phyloP scores from a whole-genome alignment of 2,888 invertebrate species.

The Rotaria macrura region DNA sequence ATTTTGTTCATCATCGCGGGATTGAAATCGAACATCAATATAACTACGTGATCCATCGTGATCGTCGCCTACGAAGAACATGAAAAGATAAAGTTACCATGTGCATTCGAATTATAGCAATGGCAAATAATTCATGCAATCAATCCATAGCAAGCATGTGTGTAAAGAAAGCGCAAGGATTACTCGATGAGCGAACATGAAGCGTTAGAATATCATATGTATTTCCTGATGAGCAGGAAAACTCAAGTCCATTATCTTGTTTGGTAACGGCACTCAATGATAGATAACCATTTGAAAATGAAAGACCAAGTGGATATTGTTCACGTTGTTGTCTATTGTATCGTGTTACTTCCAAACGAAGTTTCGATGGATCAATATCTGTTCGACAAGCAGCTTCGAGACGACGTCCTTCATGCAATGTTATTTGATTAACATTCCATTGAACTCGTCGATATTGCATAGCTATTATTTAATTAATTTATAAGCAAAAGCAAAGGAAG shows the following conservation, averaged over 20 bases:
- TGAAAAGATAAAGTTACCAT: no score
- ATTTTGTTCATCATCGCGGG: background rate
- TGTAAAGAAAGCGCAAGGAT: background rate
- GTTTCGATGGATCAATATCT: background rate
- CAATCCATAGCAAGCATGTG: background rate
- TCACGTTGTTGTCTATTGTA: background rate
- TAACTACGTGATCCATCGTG: background rate
- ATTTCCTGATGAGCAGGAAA: background rate
- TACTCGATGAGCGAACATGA: background rate
- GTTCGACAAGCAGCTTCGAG: background rate
- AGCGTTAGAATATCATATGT: background rate
- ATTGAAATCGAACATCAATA: background rate
- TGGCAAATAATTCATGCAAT: background rate
- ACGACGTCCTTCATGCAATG: background rate
- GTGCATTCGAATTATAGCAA: background rate
- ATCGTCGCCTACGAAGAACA: background rate
- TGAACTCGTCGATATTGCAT: background rate
- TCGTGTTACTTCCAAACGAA: background rate
- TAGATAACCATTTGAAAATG: background rate
- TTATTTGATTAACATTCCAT: background rate
- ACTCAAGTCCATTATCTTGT: constrained; percentile 17
- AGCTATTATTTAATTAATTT: background rate
- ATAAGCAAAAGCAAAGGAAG: background rate
- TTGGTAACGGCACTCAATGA: background rate
- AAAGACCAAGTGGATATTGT: background rate